Evolutionary conservation across 2,888 invertebrate species (phyloP).

Genomic region (Zaprionus bogoriensis): DNA sequence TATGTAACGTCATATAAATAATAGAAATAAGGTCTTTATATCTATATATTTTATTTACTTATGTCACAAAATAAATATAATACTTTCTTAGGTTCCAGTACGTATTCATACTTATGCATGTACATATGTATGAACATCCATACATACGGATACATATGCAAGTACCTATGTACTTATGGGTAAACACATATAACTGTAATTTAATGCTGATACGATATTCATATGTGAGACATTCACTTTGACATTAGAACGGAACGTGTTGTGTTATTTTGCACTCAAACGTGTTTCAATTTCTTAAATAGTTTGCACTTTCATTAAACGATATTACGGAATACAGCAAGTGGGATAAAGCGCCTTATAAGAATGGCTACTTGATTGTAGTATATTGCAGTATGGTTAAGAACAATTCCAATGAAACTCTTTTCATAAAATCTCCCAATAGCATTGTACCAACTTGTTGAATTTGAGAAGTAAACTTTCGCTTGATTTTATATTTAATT

Average conservation of each 20-base stretch:
- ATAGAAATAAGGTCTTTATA: conserved; percentile 3
- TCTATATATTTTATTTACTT: conserved; percentile 6
- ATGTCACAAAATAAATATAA: conserved; percentile 9
- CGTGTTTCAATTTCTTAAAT: conserved; percentile 82
- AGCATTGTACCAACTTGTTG: conserved; percentile 27
- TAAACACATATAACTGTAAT: conserved; percentile 8
- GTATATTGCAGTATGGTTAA: conserved; percentile 22
- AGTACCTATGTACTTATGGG: conserved; percentile 6
- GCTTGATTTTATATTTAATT: background rate
- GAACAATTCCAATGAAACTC: conserved; percentile 10
- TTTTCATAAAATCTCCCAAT: conserved; percentile 42
- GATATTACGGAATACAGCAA: conserved; percentile 71
- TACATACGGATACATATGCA: conserved; percentile 14
- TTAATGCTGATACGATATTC: conserved; percentile 79
- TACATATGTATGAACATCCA: background rate
- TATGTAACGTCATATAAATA: background rate
- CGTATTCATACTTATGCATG: background rate
- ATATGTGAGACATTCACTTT: conserved; percentile 53
- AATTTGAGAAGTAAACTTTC: background rate
- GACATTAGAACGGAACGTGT: conserved; percentile 22
- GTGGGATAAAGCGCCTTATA: conserved; percentile 78
- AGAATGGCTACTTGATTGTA: conserved; percentile 24
- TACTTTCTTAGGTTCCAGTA: background rate
- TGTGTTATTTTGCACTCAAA: conserved; percentile 76
- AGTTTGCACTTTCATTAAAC: conserved; percentile 36